Evolutionary conservation across 2,888 invertebrate species (phyloP), one percentile per base, ranked within the genome.

Genomic region (Trachelus iudaicus): DNA sequence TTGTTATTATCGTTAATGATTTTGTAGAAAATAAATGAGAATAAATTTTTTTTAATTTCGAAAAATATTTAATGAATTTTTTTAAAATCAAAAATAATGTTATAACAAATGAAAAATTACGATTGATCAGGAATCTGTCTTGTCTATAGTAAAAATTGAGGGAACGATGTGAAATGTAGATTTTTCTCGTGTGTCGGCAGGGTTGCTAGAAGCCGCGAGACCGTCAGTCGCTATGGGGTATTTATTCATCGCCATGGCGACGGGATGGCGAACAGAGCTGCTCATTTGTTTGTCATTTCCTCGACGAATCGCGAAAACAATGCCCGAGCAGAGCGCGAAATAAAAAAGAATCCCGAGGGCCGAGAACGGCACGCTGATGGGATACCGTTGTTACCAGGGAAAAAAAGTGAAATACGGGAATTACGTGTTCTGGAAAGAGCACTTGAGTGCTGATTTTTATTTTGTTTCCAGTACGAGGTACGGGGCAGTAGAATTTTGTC

Each of bases 261-360:
- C 82, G 81, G 15, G 71, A 33, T 34, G 68, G 37, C 13, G 86
- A 83, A 83, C 84, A 80, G 83, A 84, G 83, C 81, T 84, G 87
- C 89, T 90, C 90, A 89, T 90, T 90, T 90, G 90, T 90, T 90
- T 90, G 90, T 90, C 90, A 90, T 90, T 90, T 90, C 90, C 90
- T 90, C 87, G 86, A 87, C 87, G 88, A 71, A 71, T 71, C 71
- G 71, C 71, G 71, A 31, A 83, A 81, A 81, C 81, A 83, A 82
- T 69, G 68, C 76, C 34, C 56, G 81, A 76, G 77, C 77, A 77
- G 75, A 74, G 35, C 76, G 77, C 69, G 76, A 69, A 35, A 74
- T 68, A 78, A 79, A 76, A 76, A 75, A 77, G 69, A 74, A 76
- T 69, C 34, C 31, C 69, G 69, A 78, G 73, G 73, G 78, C 56